phyloP scores from a whole-genome alignment of 2,888 invertebrate species.

The Scelioninae gen. 2 region DNA sequence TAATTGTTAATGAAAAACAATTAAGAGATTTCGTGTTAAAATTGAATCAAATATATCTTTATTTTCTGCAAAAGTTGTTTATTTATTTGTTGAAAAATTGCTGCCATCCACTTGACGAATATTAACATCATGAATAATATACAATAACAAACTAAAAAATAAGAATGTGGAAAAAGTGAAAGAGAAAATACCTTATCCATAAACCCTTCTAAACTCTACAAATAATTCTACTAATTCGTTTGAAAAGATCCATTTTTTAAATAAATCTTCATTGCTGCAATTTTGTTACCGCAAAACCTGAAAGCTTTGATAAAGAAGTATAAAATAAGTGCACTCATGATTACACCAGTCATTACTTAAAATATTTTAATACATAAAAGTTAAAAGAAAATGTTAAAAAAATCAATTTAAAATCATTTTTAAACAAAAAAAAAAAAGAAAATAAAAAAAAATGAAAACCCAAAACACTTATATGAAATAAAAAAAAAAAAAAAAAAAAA shows the following conservation, averaged over 20 bases:
- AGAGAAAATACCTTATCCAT: constrained; percentile 25
- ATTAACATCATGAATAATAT: constrained; percentile 20
- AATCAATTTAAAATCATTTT: not conserved
- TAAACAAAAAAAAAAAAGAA: not conserved
- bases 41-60: constrained; percentile 53
- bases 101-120: constrained; percentile 4
- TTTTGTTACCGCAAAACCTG: constrained; percentile 47
- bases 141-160: constrained; percentile 11
- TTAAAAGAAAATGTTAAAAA: not conserved
- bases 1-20: constrained; percentile 37
- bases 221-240: constrained; percentile 14
- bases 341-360: not conserved
- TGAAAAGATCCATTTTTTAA: constrained; percentile 32
- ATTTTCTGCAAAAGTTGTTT: constrained; percentile 54
- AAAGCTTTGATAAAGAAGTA: constrained; percentile 54
- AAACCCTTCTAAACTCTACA: constrained; percentile 33
- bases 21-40: constrained; percentile 34
- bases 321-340: constrained; percentile 33
- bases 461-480: not conserved
- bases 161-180: constrained; percentile 7
- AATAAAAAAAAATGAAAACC: not conserved
- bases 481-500: too few species aligned
- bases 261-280: constrained; percentile 27
- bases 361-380: not conserved
- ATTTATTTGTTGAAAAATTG: constrained; percentile 21